Percentiles rank a stretch among this genome's conserved stretches.
Evolutionary conservation across 2,888 invertebrate species (phyloP).

Genomic region (Leptura quadrifasciata): DNA sequence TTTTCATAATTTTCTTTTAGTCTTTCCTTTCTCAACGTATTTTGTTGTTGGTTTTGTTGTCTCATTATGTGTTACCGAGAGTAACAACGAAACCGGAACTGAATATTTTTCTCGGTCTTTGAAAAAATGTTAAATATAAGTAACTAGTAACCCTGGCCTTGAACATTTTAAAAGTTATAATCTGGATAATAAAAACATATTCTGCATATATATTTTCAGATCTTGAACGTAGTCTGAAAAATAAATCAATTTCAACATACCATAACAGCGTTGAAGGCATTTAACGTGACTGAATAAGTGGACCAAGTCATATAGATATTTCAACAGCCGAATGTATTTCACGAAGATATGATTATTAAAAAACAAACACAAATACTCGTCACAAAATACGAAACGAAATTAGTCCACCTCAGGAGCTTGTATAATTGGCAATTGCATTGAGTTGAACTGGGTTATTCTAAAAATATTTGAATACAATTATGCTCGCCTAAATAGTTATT

Average conservation of each 20-base stretch:
- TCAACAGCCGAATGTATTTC: neutral
- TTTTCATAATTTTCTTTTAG: too few species aligned
- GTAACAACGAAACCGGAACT: too few species aligned
- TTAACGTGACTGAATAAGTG: conserved; percentile 7
- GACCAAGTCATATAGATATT: neutral
- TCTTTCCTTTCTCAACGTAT: too few species aligned
- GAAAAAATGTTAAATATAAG: too few species aligned
- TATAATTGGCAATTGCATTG: conserved; percentile 30
- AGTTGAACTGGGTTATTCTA: conserved; percentile 33
- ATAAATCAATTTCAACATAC: neutral
- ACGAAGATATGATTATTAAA: conserved; percentile 6
- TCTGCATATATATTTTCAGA: neutral
- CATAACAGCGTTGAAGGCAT: neutral
- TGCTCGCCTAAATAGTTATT: conserved; percentile 15
- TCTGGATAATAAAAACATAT: neutral
- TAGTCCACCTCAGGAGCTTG: conserved; percentile 27
- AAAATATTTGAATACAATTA: conserved; percentile 29
- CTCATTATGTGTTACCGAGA: too few species aligned
- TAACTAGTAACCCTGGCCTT: too few species aligned
- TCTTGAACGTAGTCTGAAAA: neutral
- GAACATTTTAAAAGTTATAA: too few species aligned
- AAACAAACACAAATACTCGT: conserved; percentile 22
- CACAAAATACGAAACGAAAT: conserved; percentile 12
- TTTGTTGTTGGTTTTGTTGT: too few species aligned
- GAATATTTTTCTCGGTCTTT: too few species aligned